Base-by-base conservation (phyloP, 2,797 vertebrate species). In the Acipenser transmontanus region DNA sequence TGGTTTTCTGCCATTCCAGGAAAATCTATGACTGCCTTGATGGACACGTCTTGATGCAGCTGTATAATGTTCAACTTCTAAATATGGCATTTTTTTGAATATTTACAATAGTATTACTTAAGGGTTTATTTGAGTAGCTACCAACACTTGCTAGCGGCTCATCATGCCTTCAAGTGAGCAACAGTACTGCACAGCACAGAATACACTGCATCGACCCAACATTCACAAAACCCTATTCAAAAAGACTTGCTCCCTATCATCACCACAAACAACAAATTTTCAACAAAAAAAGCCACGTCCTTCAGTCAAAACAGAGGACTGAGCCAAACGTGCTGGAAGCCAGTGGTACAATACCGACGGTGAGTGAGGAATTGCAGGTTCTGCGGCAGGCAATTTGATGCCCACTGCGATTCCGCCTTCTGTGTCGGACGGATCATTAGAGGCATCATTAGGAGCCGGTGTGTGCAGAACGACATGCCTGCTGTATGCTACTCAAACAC, bases 341-440 rank as follows among this genome's bases (percentile, higher is more conserved):
- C 0, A 9, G 12, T 2, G 20, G 20, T 10, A 65, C 17, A 61
- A 1, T 14, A 62, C 62, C 49, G 7, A 64, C 75, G 70, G 61
- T 48, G 0, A 73, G 64, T 70, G 68, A 69, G 63, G 34, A 70
- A 68, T 57, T 67, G 74, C 71, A 49, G 70, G 59, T 66, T 62
- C 62, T 0, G 1, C 61, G 56, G 50, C 12, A 62, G 69, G 67
- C 50, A 72, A 70, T 72, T 68, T 60, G 70, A 70, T 68, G 69
- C 47, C 61, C 65, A 20, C 71, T 66, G 62, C 12, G 70, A 71
- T 72, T 68, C 71, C 71, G 10, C 62, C 60, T 69, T 76, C 51
- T 12, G 0, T 7, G 7, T 66, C 62, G 71, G 72, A 76, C 1
- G 6, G 59, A 70, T 81, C 72, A 74, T 82, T 72, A 78, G 62